Evolutionary conservation across 2,113 vertebrate genomes (phyloP), one percentile per base, ranked within the genome.

Genomic region (Ranitomeya imitator): DNA sequence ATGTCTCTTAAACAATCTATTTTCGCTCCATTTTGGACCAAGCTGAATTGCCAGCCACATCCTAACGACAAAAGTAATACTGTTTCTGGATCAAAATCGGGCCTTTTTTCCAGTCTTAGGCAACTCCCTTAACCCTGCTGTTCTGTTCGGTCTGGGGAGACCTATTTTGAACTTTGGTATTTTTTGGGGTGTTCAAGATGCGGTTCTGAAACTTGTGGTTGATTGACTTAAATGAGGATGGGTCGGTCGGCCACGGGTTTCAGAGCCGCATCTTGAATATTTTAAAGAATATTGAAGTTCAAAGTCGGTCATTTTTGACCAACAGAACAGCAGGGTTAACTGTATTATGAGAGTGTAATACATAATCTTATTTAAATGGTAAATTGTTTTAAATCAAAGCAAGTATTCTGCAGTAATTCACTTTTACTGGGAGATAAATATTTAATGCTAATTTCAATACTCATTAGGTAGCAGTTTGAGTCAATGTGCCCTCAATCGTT

Each of bases 361-460:
- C 0, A n/a, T 45, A 85, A 59, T 45, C 57, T 55, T 85, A 73
- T 55, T 31, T 85, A 73, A 57, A 19, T 14, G 31, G 83, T 71
- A 71, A 71, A 84, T 15, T 71, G 26, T 19, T 31, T 23, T 71
- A 10, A 71, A 67, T 67, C 21, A 84, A 18, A 71, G 23, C 51
- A 18, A 45, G 16, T 57, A 16, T 84, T n/a, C 51, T 13, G 83
- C 8, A 57, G 52, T 85, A 54, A 85, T 85, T 85, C 63, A 57
- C 54, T 57, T 85, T 85, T 59, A 73, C 83, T 37, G n/a, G 65
- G 23, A 57, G 31, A 74, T 85, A 85, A 73, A 85, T 73, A 57
- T 85, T 85, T 85, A 85, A 85, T 73, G 83, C 67, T 74, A 73
- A 85, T 85, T 85, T 73, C 83, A 74, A 71, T 73, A 85, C 83